Base-by-base conservation (phyloP, 2,888 invertebrate genomes). In the Oeneis ivallda region DNA sequence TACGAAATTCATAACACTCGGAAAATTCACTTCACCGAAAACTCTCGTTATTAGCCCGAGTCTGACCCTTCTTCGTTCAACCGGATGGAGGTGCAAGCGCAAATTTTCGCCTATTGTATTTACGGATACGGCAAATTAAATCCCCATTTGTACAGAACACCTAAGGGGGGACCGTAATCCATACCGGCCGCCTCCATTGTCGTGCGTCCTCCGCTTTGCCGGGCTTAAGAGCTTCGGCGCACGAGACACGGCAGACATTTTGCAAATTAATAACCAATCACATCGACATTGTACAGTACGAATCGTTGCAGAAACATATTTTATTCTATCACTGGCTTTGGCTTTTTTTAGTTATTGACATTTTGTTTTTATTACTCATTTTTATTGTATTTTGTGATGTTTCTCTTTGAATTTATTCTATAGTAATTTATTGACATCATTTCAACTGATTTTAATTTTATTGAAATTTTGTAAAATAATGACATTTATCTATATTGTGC, bases 71-170 rank as follows among this genome's bases (percentile, higher is more conserved):
- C 72, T 68, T 70, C 70, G 69, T 66, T 70, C 62, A 64, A 66
- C 69, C 76, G 76, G 83, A 80, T 77, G 77, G 73, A 74, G 73
- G 69, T 74, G 75, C 75, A 74, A 70, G 77, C 76, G 72, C 83
- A 82, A 84, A 85, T 83, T 81, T 77, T 77, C 82, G 77, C 73
- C 81, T 78, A 85, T 87, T 87, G 87, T 87, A 83, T 85, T 84
- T 83, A 83, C 80, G 82, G 83, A 83, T 81, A 83, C 84, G 81
- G 86, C 80, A 87, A 89, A 88, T 88, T 88, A 89, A 87, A 86
- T 83, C 85, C 84, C 85, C 86, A 86, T 87, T 85, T 85, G 83
- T 82, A 79, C 78, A 79, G 80, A 74, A 78, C 80, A 84, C 84
- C 82, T 82, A 80, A 78, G 79, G 81, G 78, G 76, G 66, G 75